Percentiles rank a stretch among this genome's conserved stretches.
phyloP scores from a whole-genome alignment of 1,140 invertebrate species.

The Babylonia areolata region DNA sequence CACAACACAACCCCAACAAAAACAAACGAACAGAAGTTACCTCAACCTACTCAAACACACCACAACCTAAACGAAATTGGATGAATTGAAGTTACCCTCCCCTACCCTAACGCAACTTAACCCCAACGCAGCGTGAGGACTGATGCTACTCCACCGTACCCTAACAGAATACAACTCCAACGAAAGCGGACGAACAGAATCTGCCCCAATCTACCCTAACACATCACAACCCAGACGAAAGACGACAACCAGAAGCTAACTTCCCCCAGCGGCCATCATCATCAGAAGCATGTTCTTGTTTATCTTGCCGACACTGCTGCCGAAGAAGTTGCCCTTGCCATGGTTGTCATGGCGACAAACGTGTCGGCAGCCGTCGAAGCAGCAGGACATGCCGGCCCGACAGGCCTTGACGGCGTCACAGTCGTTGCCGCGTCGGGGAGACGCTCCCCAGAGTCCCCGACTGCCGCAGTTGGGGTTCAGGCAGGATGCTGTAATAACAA shows the following conservation, averaged over 20 bases:
- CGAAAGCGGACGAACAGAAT: no score
- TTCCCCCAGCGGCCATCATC: background rate
- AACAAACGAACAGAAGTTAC: no score
- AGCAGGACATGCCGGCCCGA: background rate
- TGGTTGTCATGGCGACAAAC: background rate
- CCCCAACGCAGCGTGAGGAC: no score
- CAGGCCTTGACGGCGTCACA: conserved; percentile 25
- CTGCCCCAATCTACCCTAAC: no score
- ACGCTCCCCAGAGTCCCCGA: background rate
- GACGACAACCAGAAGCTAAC: background rate
- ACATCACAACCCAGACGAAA: no score
- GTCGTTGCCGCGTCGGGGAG: background rate
- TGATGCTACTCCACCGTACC: no score
- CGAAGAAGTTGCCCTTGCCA: background rate
- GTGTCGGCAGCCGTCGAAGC: conserved; percentile 21
- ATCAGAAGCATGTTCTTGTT: background rate
- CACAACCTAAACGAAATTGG: no score
- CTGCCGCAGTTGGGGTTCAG: background rate
- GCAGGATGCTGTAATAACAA: background rate
- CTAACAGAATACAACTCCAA: no score
- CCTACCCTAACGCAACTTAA: no score
- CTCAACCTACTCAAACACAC: no score
- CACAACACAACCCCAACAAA: no score
- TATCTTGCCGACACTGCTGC: conserved; percentile 2
- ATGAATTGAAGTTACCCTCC: no score